Evolutionary conservation across 2,797 vertebrate species (phyloP), one percentile per base, ranked within the genome.

Genomic region (Tangara arthus): DNA sequence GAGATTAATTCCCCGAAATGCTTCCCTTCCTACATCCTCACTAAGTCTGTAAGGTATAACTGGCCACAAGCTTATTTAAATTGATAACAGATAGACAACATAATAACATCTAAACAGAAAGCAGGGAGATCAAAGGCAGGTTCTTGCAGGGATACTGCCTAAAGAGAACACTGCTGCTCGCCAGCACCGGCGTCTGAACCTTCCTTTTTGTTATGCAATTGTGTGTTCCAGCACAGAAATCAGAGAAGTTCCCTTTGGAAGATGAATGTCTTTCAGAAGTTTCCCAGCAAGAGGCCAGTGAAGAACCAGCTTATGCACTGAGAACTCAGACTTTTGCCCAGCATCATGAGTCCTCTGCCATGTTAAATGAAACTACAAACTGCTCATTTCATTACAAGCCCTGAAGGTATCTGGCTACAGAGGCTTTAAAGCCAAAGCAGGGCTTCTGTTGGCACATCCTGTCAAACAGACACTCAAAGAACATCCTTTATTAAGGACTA

Each of bases 231-330:
- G 82, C 59, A 52, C 39, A 75, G 75, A 77, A 75, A 92, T 13
- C 26, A 41, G 26, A 84, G 79, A 49, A 52, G 79, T 22, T 83
- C 59, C 63, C 84, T 91, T 37, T 37, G 77, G 52, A 26, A 73
- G 32, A 46, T 7, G 21, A 83, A 84, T 5, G 12, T 8, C 32
- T 82, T 84, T 87, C 64, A 77, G 80, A 90, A 91, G 77, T 42
- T 83, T 57, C 87, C 68, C 93, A 93, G 91, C 88, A 91, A 81
- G 92, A 27, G 65, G 65, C 65, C 91, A 93, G 81, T 86, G 87
- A 83, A 82, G 91, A 79, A 73, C 11, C 6, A 6, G 52, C 55
- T 90, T 28, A 35, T 2, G 10, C 28, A 50, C 52, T 15, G 80
- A 76, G 91, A 79, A 90, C n/a, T 50, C 65, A 76, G 61, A 41